Evolutionary conservation across 1,140 invertebrate species (phyloP).

Genomic region (Ctenoplectra terminalis): DNA sequence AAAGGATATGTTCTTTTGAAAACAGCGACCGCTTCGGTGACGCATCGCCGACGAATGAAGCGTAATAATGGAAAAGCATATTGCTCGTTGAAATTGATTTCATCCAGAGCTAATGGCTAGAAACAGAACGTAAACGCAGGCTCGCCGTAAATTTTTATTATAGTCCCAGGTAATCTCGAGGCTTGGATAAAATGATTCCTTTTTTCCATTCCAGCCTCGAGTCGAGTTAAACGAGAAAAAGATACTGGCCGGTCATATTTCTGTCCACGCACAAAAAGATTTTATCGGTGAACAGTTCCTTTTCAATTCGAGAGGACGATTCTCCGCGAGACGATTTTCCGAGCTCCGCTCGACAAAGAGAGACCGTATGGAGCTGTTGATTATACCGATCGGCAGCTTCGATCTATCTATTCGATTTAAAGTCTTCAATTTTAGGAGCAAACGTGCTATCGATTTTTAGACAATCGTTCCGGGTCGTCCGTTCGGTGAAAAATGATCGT

Average conservation of each 20-base stretch:
- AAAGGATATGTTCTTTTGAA: background rate
- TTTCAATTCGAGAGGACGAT: constrained; percentile 31
- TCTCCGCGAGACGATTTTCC: constrained; percentile 29
- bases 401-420: background rate
- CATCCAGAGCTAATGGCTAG: background rate
- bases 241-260: constrained; percentile 43
- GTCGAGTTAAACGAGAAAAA: constrained; percentile 31
- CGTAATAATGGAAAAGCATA: constrained; percentile 19
- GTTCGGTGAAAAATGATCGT: background rate
- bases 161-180: background rate
- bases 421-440: background rate
- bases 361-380: constrained; percentile 19
- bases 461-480: background rate
- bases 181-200: constrained; percentile 33
- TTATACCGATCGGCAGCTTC: background rate
- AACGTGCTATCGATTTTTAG: background rate
- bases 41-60: background rate
- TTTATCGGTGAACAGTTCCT: constrained; percentile 32
- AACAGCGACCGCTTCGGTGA: background rate
- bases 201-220: constrained; percentile 22
- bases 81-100: constrained; percentile 22
- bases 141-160: constrained; percentile 39
- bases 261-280: constrained; percentile 49
- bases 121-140: background rate
- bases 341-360: background rate